phyloP scores from a whole-genome alignment of 2,888 invertebrate genomes.

The Phengaris arion region DNA sequence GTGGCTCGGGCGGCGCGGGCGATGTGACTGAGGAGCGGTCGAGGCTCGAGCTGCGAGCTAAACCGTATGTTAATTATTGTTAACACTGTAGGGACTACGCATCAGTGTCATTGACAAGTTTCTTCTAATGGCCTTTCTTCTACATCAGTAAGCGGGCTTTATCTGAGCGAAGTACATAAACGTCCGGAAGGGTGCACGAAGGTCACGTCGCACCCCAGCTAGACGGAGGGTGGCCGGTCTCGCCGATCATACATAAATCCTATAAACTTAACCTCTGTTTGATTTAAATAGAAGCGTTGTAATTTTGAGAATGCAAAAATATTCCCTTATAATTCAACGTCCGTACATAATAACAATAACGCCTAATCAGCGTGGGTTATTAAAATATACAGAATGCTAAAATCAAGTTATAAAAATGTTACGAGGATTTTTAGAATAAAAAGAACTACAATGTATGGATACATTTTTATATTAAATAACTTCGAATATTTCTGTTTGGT shows the following conservation, averaged over 20 bases:
- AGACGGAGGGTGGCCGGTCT: slow-evolving; percentile 61
- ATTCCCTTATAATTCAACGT: background rate
- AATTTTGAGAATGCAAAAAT: slow-evolving; percentile 16
- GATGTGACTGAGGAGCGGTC: slow-evolving; percentile 56
- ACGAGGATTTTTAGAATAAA: background rate
- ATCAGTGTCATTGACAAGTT: slow-evolving; percentile 42
- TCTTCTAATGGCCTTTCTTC: slow-evolving; percentile 27
- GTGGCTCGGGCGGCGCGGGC: slow-evolving; percentile 61
- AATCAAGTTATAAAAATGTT: slow-evolving; percentile 3
- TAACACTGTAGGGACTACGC: slow-evolving; percentile 51
- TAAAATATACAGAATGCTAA: slow-evolving; percentile 3
- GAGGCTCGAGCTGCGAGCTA: slow-evolving; percentile 38
- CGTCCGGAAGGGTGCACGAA: slow-evolving; percentile 45
- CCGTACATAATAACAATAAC: no score
- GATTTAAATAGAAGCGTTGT: slow-evolving; percentile 22
- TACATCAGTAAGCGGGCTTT: slow-evolving; percentile 32
- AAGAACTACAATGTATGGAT: background rate
- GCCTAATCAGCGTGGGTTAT: background rate
- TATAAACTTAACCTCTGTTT: slow-evolving; percentile 47
- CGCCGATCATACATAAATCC: slow-evolving; percentile 45
- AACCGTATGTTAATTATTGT: slow-evolving; percentile 39
- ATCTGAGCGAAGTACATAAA: slow-evolving; percentile 29
- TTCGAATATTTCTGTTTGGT: background rate
- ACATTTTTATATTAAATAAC: background rate
- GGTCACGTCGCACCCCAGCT: slow-evolving; percentile 63